These are phyloP conservation scores for Philotrypesis tridentata DNA, from an alignment of 1,140 invertebrate species.

Conservation along the genomic window DNA sequence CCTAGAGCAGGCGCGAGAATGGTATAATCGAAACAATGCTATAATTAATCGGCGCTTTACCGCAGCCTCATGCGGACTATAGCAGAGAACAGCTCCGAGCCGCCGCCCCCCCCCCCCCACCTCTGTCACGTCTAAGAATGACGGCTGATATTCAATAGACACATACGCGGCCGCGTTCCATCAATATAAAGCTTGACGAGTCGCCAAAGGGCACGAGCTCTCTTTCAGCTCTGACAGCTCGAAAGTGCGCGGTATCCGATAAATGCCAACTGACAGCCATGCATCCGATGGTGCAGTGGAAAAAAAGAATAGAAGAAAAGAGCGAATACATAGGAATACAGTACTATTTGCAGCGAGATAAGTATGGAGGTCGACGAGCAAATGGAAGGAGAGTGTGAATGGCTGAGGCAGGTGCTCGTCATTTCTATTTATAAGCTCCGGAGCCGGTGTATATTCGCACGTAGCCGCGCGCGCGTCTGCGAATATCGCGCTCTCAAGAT, in stretches of 20 bases:
- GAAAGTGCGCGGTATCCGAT: no score
- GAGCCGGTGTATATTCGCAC: conserved; percentile 42
- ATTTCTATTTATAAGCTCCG: conserved; percentile 71
- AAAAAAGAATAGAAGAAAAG: no score
- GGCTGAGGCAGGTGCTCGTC: conserved; percentile 68
- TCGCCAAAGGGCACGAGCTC: conserved; percentile 2
- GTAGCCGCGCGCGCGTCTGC: no score
- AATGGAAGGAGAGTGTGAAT: conserved; percentile 59
- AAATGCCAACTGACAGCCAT: no score
- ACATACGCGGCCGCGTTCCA: not conserved
- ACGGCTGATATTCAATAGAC: no score
- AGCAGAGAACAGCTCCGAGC: no score
- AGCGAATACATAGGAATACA: not conserved
- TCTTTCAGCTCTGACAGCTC: no score
- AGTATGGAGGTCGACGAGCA: conserved; percentile 40
- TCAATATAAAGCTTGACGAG: not conserved
- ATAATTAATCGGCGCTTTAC: conserved; percentile 20
- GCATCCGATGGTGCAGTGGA: no score
- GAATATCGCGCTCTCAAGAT: conserved; percentile 54
- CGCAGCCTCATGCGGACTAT: no score
- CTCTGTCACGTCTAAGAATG: conserved; percentile 41
- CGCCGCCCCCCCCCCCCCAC: no score
- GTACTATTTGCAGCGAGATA: not conserved
- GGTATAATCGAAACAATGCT: conserved; percentile 24
- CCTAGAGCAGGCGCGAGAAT: not conserved